Evolutionary conservation across 1,140 invertebrate genomes (phyloP).

Genomic region (Cyrtorhinus lividipennis): DNA sequence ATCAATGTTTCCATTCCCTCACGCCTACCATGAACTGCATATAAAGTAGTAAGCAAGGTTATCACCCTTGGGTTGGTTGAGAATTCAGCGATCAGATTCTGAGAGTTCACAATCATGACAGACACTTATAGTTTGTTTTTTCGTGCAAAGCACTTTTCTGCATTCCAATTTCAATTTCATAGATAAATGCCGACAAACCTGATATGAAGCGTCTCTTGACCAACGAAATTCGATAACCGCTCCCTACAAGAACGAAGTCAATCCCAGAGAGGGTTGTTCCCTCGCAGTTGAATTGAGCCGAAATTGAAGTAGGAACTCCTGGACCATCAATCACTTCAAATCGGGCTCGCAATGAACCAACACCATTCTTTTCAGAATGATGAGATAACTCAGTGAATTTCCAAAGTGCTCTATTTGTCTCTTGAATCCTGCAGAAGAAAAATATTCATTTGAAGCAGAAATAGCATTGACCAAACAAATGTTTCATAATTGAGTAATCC

Average conservation of each 20-base stretch:
- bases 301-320: constrained; percentile 64
- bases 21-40: too few relatives aligned
- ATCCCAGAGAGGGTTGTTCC: constrained; percentile 85
- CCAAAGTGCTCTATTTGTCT: constrained; percentile 74
- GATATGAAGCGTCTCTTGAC: constrained; percentile 89
- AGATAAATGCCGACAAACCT: too few relatives aligned
- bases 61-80: too few relatives aligned
- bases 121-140: too few relatives aligned
- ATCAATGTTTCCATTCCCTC: too few relatives aligned
- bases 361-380: constrained; percentile 70
- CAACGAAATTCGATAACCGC: constrained; percentile 82
- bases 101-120: too few relatives aligned
- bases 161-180: too few relatives aligned
- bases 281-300: constrained; percentile 87
- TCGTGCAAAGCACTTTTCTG: too few relatives aligned
- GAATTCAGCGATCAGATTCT: too few relatives aligned
- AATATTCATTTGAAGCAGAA: too few relatives aligned
- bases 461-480: constrained; percentile 52
- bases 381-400: constrained; percentile 83
- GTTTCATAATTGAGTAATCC: too few relatives aligned
- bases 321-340: constrained; percentile 72
- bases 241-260: constrained; percentile 77
- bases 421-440: constrained; percentile 44
- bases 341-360: constrained; percentile 77
- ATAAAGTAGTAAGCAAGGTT: too few relatives aligned